phyloP scores from a whole-genome alignment of 35 echinoderm and acorn worm genomes.

The Lytechinus variegatus region DNA sequence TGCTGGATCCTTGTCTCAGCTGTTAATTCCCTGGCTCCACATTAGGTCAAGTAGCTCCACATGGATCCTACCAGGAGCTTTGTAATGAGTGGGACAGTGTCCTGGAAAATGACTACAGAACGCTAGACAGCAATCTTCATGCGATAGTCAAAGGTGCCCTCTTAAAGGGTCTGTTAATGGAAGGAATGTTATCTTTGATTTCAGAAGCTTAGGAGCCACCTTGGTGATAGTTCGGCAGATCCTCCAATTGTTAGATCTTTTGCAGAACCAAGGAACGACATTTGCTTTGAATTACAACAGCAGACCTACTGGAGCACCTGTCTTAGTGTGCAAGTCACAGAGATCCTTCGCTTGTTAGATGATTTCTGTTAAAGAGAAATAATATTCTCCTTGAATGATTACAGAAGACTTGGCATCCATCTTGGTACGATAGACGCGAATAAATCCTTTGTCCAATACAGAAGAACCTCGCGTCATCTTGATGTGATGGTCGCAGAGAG shows the following conservation, averaged over 20 bases:
- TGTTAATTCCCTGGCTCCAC: neutral
- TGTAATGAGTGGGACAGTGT: conserved; percentile 90
- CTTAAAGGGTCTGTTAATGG: too few relatives aligned
- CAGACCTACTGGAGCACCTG: conserved; percentile 57
- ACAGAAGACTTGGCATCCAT: too few relatives aligned
- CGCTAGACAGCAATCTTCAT: conserved; percentile 71
- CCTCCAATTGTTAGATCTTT: too few relatives aligned
- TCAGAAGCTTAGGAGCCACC: neutral
- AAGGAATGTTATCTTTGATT: neutral
- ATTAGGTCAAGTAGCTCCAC: neutral
- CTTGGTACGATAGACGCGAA: too few relatives aligned
- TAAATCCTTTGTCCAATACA: too few relatives aligned
- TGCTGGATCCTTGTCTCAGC: neutral
- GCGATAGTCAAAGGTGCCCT: conserved; percentile 83
- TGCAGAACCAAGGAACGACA: conserved; percentile 68
- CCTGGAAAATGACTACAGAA: conserved; percentile 66
- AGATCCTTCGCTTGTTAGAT: conserved; percentile 63
- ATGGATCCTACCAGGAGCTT: neutral
- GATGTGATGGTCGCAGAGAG: too few relatives aligned
- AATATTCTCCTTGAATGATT: too few relatives aligned
- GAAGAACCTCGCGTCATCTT: too few relatives aligned
- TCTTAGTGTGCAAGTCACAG: conserved; percentile 77
- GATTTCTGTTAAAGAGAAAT: too few relatives aligned
- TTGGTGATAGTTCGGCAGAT: conserved; percentile 71
- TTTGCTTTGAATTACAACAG: conserved; percentile 65